Evolutionary conservation across 1,140 invertebrate genomes (phyloP), one percentile per base, ranked within the genome.

Genomic region (Drosophila micromelanica): DNA sequence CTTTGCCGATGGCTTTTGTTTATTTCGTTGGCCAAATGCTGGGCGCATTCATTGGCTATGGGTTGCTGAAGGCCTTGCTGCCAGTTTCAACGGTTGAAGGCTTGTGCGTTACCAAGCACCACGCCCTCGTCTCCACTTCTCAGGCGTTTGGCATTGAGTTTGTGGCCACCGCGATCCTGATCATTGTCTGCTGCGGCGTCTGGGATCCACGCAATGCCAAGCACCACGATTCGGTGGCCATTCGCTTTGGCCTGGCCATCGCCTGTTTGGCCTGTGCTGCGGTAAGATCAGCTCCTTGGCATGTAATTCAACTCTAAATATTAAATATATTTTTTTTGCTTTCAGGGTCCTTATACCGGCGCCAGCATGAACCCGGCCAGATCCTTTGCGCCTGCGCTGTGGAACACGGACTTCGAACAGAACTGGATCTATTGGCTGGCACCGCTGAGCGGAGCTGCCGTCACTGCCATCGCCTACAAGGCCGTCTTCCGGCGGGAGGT

Each of bases 351-450:
- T n/a, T 95, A 94, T 73, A 96, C 96, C 3, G 96, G 96, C 0
- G 95, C 95, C 49, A 95, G 96, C 77, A 95, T 97, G 95, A 97
- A 97, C 80, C 96, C 97, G 0, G 96, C 96, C 0, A 94, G 96
- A 76, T 95, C 95, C 32, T 94, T 97, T 45, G 96, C 94, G 1
- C 96, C 96, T 0, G 96, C 96, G 0, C 73, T 97, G 5, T 95
- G 96, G 80, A 95, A 95, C 46, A 93, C 93, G 2, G 91, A 93
- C 45, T 98, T 96, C 94, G 65, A 80, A 0, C 45, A 93, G 49
- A 96, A 97, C 71, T 98, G 96, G 96, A 94, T 97, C 13, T 96
- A 96, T 86, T 96, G 96, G 96, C 92, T 95, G 37, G 96, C 95
- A 51, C 95, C 96, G 1, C 65, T 96, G 38, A 42, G 94, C 9